Percentiles rank a stretch among this genome's conserved stretches.
phyloP scores from a whole-genome alignment of 2,888 invertebrate species.

The Heliconius ethilla region DNA sequence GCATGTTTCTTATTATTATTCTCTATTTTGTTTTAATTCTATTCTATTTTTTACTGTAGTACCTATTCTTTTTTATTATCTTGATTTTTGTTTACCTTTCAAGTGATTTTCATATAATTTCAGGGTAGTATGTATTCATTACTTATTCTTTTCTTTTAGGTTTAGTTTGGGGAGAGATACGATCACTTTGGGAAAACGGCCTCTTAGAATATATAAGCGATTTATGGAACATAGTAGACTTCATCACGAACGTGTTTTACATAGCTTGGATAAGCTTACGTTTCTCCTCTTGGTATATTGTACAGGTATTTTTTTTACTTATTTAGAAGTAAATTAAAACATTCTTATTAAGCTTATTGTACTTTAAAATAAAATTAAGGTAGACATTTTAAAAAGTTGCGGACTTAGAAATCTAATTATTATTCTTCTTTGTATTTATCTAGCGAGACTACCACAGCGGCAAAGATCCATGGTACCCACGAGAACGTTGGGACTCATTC shows the following conservation, averaged over 20 bases:
- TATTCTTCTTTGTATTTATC: neutral
- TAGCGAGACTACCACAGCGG: conserved; percentile 87
- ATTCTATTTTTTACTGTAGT: neutral
- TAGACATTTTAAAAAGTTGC: neutral
- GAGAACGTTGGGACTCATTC: conserved; percentile 96
- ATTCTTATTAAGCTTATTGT: neutral
- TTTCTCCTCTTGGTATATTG: conserved; percentile 92
- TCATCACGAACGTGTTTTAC: conserved; percentile 97
- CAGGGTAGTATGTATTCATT: neutral
- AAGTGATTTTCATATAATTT: neutral
- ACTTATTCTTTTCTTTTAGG: conserved; percentile 80
- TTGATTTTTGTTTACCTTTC: neutral
- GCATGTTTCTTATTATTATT: conserved; percentile 51
- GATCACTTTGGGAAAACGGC: conserved; percentile 94
- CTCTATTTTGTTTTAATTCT: too few relatives aligned
- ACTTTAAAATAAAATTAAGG: too few relatives aligned
- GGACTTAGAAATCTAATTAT: neutral
- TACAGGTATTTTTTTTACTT: conserved; percentile 83
- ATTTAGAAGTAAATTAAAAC: neutral
- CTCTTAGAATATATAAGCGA: conserved; percentile 95
- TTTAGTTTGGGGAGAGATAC: conserved; percentile 96
- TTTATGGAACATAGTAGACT: conserved; percentile 99
- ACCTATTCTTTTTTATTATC: neutral
- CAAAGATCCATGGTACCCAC: conserved; percentile 90
- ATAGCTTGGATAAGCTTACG: conserved; percentile 95